phyloP scores from a whole-genome alignment of 2,113 vertebrate genomes.

The Psilopogon haemacephalus region DNA sequence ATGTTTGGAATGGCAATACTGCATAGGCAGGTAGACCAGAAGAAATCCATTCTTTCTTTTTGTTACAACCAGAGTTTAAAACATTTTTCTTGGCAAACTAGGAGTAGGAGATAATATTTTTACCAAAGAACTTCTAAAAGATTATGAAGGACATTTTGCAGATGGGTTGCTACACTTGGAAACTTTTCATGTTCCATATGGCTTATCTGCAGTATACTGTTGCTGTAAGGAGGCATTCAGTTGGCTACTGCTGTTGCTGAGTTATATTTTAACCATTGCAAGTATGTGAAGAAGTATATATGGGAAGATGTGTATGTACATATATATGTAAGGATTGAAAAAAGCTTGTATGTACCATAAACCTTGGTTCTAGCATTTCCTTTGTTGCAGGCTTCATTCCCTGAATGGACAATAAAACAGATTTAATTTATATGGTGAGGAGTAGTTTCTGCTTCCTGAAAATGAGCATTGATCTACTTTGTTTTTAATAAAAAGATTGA shows the following conservation, averaged over 20 bases:
- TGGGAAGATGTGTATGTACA: neutral
- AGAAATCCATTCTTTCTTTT: neutral
- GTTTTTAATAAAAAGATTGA: neutral
- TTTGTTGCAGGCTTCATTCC: neutral
- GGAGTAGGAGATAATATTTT: slow-evolving; percentile 44
- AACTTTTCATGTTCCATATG: slow-evolving; percentile 62
- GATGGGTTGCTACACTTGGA: slow-evolving; percentile 57
- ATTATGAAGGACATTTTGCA: slow-evolving; percentile 54
- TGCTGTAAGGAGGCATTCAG: slow-evolving; percentile 57
- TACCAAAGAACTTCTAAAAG: slow-evolving; percentile 43
- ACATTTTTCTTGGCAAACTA: slow-evolving; percentile 8
- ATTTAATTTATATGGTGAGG: neutral
- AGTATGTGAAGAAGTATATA: neutral
- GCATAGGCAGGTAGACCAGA: neutral
- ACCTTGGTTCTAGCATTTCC: neutral
- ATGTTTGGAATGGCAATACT: neutral
- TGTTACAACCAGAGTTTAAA: neutral
- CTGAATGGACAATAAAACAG: neutral
- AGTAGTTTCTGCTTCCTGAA: neutral
- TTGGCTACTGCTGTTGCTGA: neutral
- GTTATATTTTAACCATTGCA: slow-evolving; percentile 39
- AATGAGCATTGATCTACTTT: neutral
- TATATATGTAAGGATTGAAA: neutral
- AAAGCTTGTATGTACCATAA: neutral
- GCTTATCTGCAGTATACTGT: slow-evolving; percentile 55